Evolutionary conservation across 2,113 vertebrate species (phyloP).

Genomic region (Crocuta crocuta): DNA sequence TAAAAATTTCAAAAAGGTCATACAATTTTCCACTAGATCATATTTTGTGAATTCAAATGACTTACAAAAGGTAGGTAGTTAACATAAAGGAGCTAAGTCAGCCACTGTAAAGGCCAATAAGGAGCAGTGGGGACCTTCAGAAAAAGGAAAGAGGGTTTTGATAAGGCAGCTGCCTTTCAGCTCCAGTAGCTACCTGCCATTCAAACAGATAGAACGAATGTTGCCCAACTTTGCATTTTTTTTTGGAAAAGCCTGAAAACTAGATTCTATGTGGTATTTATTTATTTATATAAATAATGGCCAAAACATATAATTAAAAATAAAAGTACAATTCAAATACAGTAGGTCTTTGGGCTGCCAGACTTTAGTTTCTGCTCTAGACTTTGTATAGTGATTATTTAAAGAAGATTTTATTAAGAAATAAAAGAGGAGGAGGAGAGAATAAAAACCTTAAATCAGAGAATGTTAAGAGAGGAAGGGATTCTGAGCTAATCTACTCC

Average conservation of each 20-base stretch:
- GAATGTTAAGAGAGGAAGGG: background rate
- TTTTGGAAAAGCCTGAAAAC: conserved; percentile 6
- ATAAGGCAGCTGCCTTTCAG: background rate
- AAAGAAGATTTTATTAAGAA: background rate
- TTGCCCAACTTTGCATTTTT: background rate
- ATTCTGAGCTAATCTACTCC: background rate
- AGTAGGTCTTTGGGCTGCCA: background rate
- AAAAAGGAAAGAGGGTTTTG: background rate
- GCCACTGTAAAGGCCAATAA: background rate
- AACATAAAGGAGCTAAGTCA: background rate
- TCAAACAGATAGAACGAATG: background rate
- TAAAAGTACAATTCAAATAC: background rate
- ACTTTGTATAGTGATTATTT: background rate
- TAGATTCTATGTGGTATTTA: background rate
- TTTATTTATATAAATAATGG: background rate
- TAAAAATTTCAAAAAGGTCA: background rate
- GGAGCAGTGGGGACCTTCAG: background rate
- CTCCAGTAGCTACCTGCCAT: background rate
- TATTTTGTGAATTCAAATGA: conserved; percentile 1
- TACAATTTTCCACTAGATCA: background rate
- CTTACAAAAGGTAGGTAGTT: background rate
- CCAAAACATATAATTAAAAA: background rate
- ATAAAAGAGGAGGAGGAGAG: background rate
- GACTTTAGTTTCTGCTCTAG: background rate
- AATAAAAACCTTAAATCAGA: background rate